Evolutionary conservation across 30 jellyfish, hydroid and myxozoan genomes (phyloP).

Genomic region (Calvadosia cruxmelitensis): DNA sequence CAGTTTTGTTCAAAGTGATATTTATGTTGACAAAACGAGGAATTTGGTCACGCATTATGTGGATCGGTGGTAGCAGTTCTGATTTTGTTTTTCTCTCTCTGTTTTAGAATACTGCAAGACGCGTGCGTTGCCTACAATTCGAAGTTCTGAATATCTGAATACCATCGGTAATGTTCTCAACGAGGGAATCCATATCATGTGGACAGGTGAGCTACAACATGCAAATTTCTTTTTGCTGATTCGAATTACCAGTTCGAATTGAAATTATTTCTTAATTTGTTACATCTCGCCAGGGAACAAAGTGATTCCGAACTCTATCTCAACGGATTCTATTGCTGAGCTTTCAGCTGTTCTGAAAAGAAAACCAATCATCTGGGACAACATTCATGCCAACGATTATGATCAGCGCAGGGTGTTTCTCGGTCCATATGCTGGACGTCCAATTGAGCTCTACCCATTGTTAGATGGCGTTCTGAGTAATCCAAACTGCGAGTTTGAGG

Average conservation of each 20-base stretch:
- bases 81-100: not conserved
- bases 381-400: slow-evolving; percentile 96
- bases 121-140: slow-evolving; percentile 70
- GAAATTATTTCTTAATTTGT: not conserved
- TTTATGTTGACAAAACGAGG: too few species aligned
- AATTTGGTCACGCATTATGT: not conserved
- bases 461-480: slow-evolving; percentile 73
- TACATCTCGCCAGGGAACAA: slow-evolving; percentile 48
- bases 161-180: slow-evolving; percentile 62
- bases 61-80: too few species aligned
- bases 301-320: slow-evolving; percentile 60
- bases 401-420: slow-evolving; percentile 91
- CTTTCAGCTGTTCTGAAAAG: slow-evolving; percentile 65
- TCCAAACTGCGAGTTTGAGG: slow-evolving; percentile 98
- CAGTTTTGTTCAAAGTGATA: too few species aligned
- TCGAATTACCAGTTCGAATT: not conserved
- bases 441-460: slow-evolving; percentile 50
- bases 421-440: slow-evolving; percentile 96
- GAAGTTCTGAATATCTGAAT: slow-evolving; percentile 65
- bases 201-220: slow-evolving; percentile 73
- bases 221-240: not conserved
- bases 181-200: slow-evolving; percentile 50
- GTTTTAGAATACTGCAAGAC: slow-evolving; percentile 78
- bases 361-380: slow-evolving; percentile 96
- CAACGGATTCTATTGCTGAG: slow-evolving; percentile 46